Evolutionary conservation across 30 jellyfish, hydroid and myxozoan species (phyloP), one percentile per base, ranked within the genome.

Genomic region (Aurelia sp.): DNA sequence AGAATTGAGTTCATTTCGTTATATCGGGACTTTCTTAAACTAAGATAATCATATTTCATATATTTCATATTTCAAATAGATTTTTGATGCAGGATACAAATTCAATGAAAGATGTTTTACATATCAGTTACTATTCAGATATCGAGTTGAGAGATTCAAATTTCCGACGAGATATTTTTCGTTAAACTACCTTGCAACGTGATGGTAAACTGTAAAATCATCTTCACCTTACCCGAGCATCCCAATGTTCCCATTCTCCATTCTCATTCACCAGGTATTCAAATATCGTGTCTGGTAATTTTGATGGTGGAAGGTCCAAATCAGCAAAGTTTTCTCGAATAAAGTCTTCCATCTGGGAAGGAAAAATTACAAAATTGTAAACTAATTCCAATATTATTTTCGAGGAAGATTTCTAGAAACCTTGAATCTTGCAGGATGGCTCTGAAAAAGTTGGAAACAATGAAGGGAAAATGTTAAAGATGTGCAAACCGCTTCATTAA

Each of bases 221-320:
- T 38, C 5, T 15, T 38, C 58, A 11, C 13, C 57, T 85, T 50
- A 91, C 98, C 90, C 92, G 66, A 13, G 72, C 63, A 74, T 85
- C 91, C 98, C 98, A 91, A 74, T 92, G 97, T 66, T 70, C 94
- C 98, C 97, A 92, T 38, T 72, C 79, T 8, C 98, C 98, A 52
- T 92, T 80, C 31, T 85, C 91, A 78, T 81, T 82, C 21, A 92
- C 97, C 55, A 86, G 92, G 72, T 77, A 92, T 53, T 92, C 98
- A 64, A 92, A 92, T 13, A 86, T 76, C 0, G 98, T 92, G 67
- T 87, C 92, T 19, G 87, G 97, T 1, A 72, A 90, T 48, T 74
- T 60, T 13, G 68, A 55, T 0, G 90, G 91, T 21, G 98, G 98
- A 13, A 92, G 81, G 74, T 87, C 98, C 65, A 92, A 78, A 44